Conservation (phyloP, 2,797 vertebrate species). For the Argya squamiceps region DNA sequence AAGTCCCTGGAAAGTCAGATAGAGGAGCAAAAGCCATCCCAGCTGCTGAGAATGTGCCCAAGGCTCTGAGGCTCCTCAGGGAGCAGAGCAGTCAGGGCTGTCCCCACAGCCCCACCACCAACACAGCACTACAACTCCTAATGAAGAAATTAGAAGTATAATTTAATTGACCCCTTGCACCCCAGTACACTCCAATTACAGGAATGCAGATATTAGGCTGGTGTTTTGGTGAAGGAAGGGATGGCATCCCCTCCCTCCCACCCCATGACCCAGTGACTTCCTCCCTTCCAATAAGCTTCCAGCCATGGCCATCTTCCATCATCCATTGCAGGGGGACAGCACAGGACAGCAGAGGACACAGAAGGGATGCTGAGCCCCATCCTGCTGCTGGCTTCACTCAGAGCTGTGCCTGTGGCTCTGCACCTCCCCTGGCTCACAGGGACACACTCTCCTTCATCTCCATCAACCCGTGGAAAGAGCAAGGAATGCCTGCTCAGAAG, state of each 20-base stretch:
- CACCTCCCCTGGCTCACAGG: not conserved
- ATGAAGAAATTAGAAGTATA: not conserved
- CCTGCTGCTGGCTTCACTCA: not conserved
- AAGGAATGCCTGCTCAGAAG: not conserved
- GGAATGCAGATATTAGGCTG: not conserved
- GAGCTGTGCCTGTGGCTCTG: not conserved
- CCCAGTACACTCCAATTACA: too few species aligned
- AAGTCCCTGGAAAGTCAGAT: not conserved
- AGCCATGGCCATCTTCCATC: not conserved
- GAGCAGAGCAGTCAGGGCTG: not conserved
- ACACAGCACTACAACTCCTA: fast-evolving
- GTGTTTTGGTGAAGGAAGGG: not conserved
- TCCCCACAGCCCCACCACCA: not conserved
- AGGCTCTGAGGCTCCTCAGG: not conserved
- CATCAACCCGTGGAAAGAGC: not conserved
- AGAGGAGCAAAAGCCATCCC: not conserved
- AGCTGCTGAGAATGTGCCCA: not conserved
- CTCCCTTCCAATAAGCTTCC: not conserved
- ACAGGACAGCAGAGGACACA: not conserved
- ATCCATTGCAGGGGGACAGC: not conserved
- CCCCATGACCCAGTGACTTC: not conserved
- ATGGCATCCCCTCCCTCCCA: too few species aligned
- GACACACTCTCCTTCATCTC: fast-evolving
- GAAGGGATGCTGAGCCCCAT: not conserved
- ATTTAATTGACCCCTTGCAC: not conserved